Base-by-base conservation (phyloP, 2,888 invertebrate species). In the Antitype chi region DNA sequence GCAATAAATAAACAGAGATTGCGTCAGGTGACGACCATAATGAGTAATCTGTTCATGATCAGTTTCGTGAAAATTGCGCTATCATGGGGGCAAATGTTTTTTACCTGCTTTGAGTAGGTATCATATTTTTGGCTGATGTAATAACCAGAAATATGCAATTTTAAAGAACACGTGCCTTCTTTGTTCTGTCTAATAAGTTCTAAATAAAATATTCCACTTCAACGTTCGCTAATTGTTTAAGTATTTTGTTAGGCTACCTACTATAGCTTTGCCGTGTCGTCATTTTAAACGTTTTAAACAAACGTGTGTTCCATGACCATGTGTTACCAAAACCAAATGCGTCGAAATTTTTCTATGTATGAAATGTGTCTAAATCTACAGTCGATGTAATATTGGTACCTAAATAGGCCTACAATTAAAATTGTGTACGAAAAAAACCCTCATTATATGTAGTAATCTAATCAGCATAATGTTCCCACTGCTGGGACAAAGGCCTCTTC, bases 1-100 rank as follows among this genome's bases (percentile, higher is more conserved):
- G 88, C 78, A 78, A 77, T 86, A 89, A 92, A 91, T 91, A 92
- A 92, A 90, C 85, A 80, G 32, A 84, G 25, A 91, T 94, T 93
- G 91, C 94, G 92, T 94, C 94, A 94, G 89, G 78, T 87, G 80
- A 85, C 74, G 79, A 81, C 85, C 85, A 55, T 89, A 84, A 86
- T 86, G 70, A 86, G 77, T 82, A 74, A 82, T 81, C 55, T 55
- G 43, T 75, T 57, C 23, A 74, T 52, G 38, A 66, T 71, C 57
- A 60, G 60, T 59, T 64, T 66, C 64, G 52, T 70, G 67, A 85
- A 81, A 74, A 78, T 8, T 53, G 68, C 38, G 1, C 43, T 76
- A 47, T 71, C 15, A 63, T 74, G 43, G 25, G 20, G 28, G 25
- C 47, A 57, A 38, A 38, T 52, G 17, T 38, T 43, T 80, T 60